Evolutionary conservation across 2,113 vertebrate species (phyloP), one percentile per base, ranked within the genome.

Genomic region (Ceyx melanurus): DNA sequence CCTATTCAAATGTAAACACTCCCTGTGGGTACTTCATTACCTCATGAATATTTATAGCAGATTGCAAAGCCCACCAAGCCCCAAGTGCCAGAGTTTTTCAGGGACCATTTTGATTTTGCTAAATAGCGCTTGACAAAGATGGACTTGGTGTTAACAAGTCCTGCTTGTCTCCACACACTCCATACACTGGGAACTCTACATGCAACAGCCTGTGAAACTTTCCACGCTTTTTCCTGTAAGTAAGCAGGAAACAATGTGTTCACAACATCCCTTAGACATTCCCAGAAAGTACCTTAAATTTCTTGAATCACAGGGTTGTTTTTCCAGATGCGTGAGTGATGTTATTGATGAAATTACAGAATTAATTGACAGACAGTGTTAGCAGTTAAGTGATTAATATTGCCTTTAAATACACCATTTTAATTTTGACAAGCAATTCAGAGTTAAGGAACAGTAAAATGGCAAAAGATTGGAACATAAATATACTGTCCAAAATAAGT

Each of bases 1-100:
- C 79, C 86, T 94, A 68, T 95, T 97, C 95, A 96, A 96, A 96
- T 93, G 73, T 95, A 97, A 97, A 95, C 95, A 92, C 64, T 96
- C 93, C 89, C 82, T 88, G 82, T 93, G 93, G 92, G 77, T 91
- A 53, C 71, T 93, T 94, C 45, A 6, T 95, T 93, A 77, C 48
- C 48, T 88, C 73, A 88, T 97, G 87, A 96, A 96, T 97, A 97
- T 96, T 94, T 94, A 95, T 95, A 88, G 26, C 20, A 58, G 42
- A 66, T 33, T 87, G 82, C 92, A 88, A 91, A 91, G 64, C 76
- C 87, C 88, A 93, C 90, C 88, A 72, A 78, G 42, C 53, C 92
- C 75, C 73, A 86, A 84, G 25, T 82, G 73, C 43, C 56, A 56
- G 82, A 86, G 57, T 81, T 87, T 91, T 90, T 78, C 74, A 75